These are phyloP conservation scores for Egretta garzetta DNA, from an alignment of 2,113 vertebrate genomes.

Conservation along the genomic window DNA sequence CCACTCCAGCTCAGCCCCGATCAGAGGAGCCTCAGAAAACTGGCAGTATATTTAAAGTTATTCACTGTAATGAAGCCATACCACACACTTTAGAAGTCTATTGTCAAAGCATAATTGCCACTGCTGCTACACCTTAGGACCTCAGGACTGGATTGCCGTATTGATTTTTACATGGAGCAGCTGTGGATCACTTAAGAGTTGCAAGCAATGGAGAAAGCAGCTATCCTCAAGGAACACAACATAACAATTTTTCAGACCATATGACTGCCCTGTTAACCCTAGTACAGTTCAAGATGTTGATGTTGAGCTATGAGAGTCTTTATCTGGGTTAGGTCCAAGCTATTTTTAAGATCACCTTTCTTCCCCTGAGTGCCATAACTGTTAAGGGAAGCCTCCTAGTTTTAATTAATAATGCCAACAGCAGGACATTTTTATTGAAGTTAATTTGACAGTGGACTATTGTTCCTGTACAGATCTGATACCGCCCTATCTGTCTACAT, in stretches of 20 bases:
- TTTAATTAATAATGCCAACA: conserved; percentile 10
- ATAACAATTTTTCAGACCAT: neutral
- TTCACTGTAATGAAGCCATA: conserved; percentile 13
- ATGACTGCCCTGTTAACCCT: neutral
- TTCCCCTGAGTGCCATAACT: neutral
- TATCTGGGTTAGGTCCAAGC: neutral
- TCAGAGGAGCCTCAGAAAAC: neutral
- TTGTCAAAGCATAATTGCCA: conserved; percentile 27
- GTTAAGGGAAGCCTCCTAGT: neutral
- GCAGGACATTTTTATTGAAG: neutral
- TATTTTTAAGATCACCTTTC: neutral
- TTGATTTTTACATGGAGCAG: conserved; percentile 33
- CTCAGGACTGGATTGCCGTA: conserved; percentile 8
- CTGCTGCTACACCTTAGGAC: conserved; percentile 26
- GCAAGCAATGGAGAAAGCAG: neutral
- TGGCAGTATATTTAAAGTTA: neutral
- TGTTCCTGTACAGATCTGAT: neutral
- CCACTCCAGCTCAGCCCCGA: neutral
- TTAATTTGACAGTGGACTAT: neutral
- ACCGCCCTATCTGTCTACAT: neutral
- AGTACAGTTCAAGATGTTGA: neutral
- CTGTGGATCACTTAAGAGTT: neutral
- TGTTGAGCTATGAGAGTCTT: neutral
- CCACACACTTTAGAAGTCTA: neutral
- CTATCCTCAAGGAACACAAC: neutral